Conservation (phyloP, 2,888 invertebrate species). For the Chrysopilus asiliformis region DNA sequence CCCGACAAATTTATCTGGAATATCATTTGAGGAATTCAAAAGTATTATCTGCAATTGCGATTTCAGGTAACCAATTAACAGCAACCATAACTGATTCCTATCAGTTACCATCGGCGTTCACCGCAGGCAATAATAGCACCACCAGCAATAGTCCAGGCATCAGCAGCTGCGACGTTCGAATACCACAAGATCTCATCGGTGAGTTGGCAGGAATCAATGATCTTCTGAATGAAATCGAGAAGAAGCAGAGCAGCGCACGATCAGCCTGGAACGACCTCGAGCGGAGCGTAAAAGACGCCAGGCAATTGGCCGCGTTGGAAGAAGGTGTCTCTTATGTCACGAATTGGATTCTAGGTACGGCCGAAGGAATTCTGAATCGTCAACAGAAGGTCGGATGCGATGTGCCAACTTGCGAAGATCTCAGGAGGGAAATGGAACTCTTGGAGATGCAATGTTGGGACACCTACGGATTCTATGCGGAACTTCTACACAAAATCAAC, state of each 20-base stretch:
- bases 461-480: slow-evolving; percentile 66
- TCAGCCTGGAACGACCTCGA: slow-evolving; percentile 47
- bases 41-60: no score
- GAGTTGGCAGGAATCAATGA: slow-evolving; percentile 45
- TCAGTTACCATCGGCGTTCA: slow-evolving; percentile 19
- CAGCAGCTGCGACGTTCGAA: slow-evolving; percentile 15
- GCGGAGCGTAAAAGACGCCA: slow-evolving; percentile 43
- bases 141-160: slow-evolving; percentile 2
- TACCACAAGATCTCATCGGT: slow-evolving; percentile 49
- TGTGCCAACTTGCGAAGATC: slow-evolving; percentile 53
- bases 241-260: slow-evolving; percentile 45
- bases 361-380: slow-evolving; percentile 56
- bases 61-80: slow-evolving; percentile 32
- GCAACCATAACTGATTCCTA: slow-evolving; percentile 32
- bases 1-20: no score
- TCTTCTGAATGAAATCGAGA: slow-evolving; percentile 42
- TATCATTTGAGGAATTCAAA: no score
- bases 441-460: slow-evolving; percentile 65
- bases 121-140: slow-evolving; percentile 6
- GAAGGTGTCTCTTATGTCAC: slow-evolving; percentile 56
- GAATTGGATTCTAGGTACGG: slow-evolving; percentile 65
- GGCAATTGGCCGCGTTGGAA: slow-evolving; percentile 46
- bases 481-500: slow-evolving; percentile 58
- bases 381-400: slow-evolving; percentile 61
- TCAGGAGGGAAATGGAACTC: slow-evolving; percentile 59